A percentile compares a stretch with the other conserved stretches of the same genome.
Evolutionary conservation across 2,797 vertebrate genomes (phyloP).

Genomic region (Rhyacichthys aspro): DNA sequence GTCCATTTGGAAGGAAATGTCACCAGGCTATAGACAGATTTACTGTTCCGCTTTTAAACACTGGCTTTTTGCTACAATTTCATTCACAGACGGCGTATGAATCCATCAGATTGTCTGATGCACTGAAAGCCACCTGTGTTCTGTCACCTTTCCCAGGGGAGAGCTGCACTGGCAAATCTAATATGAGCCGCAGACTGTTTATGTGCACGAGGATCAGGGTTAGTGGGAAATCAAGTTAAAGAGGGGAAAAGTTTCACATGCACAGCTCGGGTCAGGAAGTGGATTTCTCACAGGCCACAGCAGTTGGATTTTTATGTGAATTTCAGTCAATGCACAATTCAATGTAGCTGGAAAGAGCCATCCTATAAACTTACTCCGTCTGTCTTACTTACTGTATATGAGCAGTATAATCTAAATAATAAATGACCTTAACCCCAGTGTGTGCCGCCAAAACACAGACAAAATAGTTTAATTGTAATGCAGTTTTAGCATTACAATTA

Average conservation of each 20-base stretch:
- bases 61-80: slow-evolving; percentile 22
- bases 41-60: slow-evolving; percentile 28
- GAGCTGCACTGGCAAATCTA: slow-evolving; percentile 27
- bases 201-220: slow-evolving; percentile 23
- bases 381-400: too few species aligned
- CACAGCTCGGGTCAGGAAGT: background rate
- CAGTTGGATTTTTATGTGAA: background rate
- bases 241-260: slow-evolving; percentile 14
- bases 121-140: slow-evolving; percentile 44
- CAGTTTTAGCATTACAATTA: too few species aligned
- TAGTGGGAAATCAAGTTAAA: slow-evolving; percentile 33
- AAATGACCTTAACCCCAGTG: too few species aligned
- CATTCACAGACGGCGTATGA: slow-evolving; percentile 18
- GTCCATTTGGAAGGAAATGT: background rate
- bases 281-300: slow-evolving; percentile 4
- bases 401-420: too few species aligned
- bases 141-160: slow-evolving; percentile 33
- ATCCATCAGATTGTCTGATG: slow-evolving; percentile 36
- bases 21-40: slow-evolving; percentile 19
- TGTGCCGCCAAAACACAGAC: background rate
- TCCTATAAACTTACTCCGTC: too few species aligned
- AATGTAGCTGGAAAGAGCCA: background rate
- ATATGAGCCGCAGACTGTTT: slow-evolving; percentile 23
- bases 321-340: background rate
- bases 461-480: background rate